phyloP scores from a whole-genome alignment of 30 jellyfish, hydroid and myxozoan genomes.

The Catostylus mosaicus region DNA sequence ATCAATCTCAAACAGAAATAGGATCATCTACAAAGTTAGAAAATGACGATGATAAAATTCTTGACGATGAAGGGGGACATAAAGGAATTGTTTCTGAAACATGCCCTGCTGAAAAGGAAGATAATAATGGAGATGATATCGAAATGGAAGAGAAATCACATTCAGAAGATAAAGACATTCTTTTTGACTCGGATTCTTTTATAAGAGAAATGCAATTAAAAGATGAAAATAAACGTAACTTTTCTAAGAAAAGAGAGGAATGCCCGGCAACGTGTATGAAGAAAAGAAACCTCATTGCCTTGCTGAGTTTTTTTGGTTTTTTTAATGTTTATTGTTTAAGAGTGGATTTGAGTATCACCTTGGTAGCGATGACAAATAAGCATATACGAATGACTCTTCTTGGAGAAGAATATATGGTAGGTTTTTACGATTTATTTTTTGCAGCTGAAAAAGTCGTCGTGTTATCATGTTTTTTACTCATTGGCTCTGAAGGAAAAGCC shows the following conservation, averaged over 20 bases:
- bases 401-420: slow-evolving; percentile 89
- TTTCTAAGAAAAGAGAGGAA: not conserved
- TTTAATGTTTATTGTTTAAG: slow-evolving; percentile 94
- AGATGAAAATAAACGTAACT: not conserved
- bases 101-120: not conserved
- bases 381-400: slow-evolving; percentile 77
- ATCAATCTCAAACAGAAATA: too few species aligned
- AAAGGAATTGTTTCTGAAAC: not conserved
- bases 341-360: slow-evolving; percentile 90
- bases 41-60: not conserved
- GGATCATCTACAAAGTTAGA: not conserved
- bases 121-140: not conserved
- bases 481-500: too few species aligned
- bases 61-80: not conserved
- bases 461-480: too few species aligned
- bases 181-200: slow-evolving; percentile 57
- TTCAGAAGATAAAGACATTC: slow-evolving; percentile 51
- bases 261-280: slow-evolving; percentile 75
- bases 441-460: too few species aligned
- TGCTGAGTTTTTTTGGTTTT: slow-evolving; percentile 89
- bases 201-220: slow-evolving; percentile 54
- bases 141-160: slow-evolving; percentile 9
- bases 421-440: too few species aligned
- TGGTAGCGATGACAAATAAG: slow-evolving; percentile 95
- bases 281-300: slow-evolving; percentile 82